Evolutionary conservation across 1,140 invertebrate genomes (phyloP).

Genomic region (Drosophila lowei): DNA sequence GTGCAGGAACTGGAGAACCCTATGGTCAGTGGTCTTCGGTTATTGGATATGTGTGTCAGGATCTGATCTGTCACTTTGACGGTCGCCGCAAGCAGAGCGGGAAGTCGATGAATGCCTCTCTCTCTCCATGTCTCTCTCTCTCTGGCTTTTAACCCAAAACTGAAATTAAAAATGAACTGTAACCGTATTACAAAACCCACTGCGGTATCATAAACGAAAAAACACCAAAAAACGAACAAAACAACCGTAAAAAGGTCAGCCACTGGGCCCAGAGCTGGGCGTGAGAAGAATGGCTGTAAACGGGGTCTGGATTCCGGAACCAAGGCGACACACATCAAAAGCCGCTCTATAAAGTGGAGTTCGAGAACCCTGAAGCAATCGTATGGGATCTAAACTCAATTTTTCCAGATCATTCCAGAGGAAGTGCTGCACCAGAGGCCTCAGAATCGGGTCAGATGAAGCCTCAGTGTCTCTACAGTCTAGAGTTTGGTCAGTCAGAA

Average conservation of each 20-base stretch:
- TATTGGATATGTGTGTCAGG: constrained; percentile 45
- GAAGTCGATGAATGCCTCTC: constrained; percentile 23
- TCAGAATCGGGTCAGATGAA: constrained; percentile 57
- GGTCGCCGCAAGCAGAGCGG: constrained; percentile 63
- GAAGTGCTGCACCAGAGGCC: constrained; percentile 24
- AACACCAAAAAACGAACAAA: constrained; percentile 13
- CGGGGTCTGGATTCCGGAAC: constrained; percentile 23
- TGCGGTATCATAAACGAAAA: constrained; percentile 33
- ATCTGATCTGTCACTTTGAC: constrained; percentile 57
- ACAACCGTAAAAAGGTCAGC: constrained; percentile 70
- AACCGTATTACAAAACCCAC: constrained; percentile 58
- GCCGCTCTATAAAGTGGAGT: constrained; percentile 53
- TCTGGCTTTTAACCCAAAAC: constrained; percentile 32
- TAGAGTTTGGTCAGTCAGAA: constrained; percentile 29
- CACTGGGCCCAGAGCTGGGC: constrained; percentile 48
- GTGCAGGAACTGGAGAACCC: constrained; percentile 38
- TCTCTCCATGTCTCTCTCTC: constrained; percentile 4
- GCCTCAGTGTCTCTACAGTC: constrained; percentile 11
- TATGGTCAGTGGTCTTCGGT: constrained; percentile 65
- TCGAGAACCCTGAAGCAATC: constrained; percentile 27
- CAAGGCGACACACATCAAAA: constrained; percentile 51
- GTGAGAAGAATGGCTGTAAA: constrained; percentile 55
- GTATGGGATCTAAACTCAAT: constrained; percentile 18
- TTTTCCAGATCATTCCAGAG: background rate
- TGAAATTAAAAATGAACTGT: constrained; percentile 25